Conservation (phyloP, 2,797 vertebrate species). For the Remorina albescens region DNA sequence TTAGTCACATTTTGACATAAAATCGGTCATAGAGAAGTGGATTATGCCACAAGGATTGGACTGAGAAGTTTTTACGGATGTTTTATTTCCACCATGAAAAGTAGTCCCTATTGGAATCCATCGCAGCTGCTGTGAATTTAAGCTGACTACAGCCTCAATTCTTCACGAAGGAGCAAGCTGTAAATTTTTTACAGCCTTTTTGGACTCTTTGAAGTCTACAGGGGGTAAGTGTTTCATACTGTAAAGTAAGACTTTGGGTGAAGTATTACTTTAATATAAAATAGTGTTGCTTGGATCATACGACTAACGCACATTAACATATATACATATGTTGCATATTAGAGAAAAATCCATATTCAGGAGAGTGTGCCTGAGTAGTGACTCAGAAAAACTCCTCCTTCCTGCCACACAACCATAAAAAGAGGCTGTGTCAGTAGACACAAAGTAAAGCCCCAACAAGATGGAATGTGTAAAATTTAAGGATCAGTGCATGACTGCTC, state of each 20-base stretch:
- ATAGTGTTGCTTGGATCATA: background rate
- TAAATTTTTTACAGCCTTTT: constrained; percentile 4
- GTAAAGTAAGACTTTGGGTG: background rate
- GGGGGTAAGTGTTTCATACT: constrained; percentile 1
- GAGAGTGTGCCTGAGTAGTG: constrained; percentile 3
- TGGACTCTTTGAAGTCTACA: background rate
- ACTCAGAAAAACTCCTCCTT: background rate
- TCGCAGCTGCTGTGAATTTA: constrained; percentile 8
- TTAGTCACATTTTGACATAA: constrained; percentile 10
- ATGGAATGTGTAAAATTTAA: constrained; percentile 41
- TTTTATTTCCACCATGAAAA: constrained; percentile 25
- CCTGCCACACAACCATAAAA: background rate
- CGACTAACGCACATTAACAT: background rate
- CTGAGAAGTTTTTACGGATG: constrained; percentile 2
- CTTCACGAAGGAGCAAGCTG: background rate
- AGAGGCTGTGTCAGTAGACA: constrained; percentile 11
- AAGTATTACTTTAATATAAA: constrained; percentile 3
- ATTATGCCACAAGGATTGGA: constrained; percentile 2
- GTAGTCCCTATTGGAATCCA: constrained; percentile 2
- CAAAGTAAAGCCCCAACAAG: constrained; percentile 12
- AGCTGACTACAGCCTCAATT: constrained; percentile 1
- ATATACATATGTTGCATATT: background rate
- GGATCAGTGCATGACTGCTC: constrained; percentile 27
- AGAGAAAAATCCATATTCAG: constrained; percentile 3
- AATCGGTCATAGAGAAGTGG: constrained; percentile 1